phyloP scores from a whole-genome alignment of 1,140 invertebrate species.

The Plectrocnemia conspersa region DNA sequence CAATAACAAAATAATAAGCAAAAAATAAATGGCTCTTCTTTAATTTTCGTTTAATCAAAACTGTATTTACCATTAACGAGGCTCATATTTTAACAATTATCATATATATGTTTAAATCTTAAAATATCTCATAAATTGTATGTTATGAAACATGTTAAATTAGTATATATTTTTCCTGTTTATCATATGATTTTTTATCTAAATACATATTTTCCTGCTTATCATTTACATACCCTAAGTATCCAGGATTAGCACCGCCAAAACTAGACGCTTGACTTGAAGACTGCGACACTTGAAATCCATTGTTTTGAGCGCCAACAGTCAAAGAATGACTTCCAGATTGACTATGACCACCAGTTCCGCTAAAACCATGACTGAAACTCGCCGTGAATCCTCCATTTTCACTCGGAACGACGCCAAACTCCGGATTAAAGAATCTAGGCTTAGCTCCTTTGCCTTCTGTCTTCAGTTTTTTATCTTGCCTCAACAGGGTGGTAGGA shows the following conservation, averaged over 20 bases:
- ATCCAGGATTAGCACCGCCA: slow-evolving; percentile 10
- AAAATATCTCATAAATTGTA: too few relatives aligned
- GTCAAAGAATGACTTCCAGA: slow-evolving; percentile 25
- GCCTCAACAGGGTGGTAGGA: slow-evolving; percentile 27
- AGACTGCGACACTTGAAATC: slow-evolving; percentile 26
- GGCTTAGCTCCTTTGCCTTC: slow-evolving; percentile 7
- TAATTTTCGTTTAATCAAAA: too few relatives aligned
- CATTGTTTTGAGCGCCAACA: slow-evolving; percentile 8
- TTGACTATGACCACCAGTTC: slow-evolving; percentile 16
- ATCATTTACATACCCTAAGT: slow-evolving; percentile 30
- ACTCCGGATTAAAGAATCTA: slow-evolving; percentile 13
- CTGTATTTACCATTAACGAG: too few relatives aligned
- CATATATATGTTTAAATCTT: too few relatives aligned
- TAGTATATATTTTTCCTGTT: too few relatives aligned
- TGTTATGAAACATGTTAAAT: too few relatives aligned
- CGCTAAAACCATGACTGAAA: slow-evolving; percentile 24
- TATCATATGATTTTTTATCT: too few relatives aligned
- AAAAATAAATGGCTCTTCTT: too few relatives aligned
- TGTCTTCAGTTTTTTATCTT: slow-evolving; percentile 20
- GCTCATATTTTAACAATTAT: too few relatives aligned
- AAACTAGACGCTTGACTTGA: slow-evolving; percentile 29
- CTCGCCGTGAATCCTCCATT: slow-evolving; percentile 21
- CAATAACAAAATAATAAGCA: too few relatives aligned
- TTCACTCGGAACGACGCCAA: slow-evolving; percentile 12
- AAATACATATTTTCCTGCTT: too few relatives aligned